Percentiles rank a stretch among this genome's conserved stretches.
phyloP scores from a whole-genome alignment of 2,113 vertebrate genomes.

The Engraulis encrasicolus region DNA sequence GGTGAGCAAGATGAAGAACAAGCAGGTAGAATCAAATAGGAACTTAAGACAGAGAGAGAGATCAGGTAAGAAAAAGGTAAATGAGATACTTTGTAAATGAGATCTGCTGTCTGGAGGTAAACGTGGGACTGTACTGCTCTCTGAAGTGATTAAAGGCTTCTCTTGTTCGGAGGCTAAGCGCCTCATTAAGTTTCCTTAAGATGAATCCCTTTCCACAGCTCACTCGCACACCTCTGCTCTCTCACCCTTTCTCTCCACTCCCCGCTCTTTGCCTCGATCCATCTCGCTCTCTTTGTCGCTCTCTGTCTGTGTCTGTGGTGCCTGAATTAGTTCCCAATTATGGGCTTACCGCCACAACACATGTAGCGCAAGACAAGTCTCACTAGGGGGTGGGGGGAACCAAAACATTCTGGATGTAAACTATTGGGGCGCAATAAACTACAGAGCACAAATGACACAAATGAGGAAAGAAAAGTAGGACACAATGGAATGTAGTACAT shows the following conservation, averaged over 20 bases:
- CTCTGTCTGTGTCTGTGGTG: background rate
- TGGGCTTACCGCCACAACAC: background rate
- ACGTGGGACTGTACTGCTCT: background rate
- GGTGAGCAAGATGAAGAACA: background rate
- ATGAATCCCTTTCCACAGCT: background rate
- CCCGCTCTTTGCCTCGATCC: too few relatives aligned
- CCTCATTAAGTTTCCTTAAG: background rate
- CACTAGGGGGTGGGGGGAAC: too few relatives aligned
- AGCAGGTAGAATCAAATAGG: background rate
- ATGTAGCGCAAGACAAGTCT: background rate
- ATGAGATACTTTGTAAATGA: too few relatives aligned
- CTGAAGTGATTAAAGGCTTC: conserved; percentile 28
- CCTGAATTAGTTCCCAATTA: conserved; percentile 20
- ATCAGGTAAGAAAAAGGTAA: background rate
- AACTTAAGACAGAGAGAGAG: background rate
- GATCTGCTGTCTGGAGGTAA: background rate
- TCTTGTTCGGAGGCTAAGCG: background rate
- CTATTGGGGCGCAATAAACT: background rate
- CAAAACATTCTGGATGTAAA: too few relatives aligned
- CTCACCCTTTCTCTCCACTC: background rate
- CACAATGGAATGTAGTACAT: background rate
- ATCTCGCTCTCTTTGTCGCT: background rate
- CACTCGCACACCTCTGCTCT: background rate
- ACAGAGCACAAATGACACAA: background rate
- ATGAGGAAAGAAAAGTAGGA: background rate